Evolutionary conservation across 2,113 vertebrate genomes (phyloP), one percentile per base, ranked within the genome.

Genomic region (Anarhynchus alexandrinus): DNA sequence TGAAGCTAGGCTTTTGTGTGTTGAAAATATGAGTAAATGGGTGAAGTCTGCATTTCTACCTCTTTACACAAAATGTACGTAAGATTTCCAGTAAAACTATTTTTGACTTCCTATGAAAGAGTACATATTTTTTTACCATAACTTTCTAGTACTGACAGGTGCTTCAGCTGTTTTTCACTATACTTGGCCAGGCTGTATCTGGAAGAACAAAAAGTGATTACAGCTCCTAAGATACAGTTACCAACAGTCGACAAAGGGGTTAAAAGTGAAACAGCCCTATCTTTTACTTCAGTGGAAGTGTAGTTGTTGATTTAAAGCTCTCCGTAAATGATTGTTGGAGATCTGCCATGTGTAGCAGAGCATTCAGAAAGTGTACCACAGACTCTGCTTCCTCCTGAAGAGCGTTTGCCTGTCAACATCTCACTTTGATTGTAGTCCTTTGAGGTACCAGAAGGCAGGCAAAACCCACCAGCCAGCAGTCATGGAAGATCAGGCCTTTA

Each of bases 241-340:
- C 42, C 79, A 73, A 36, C 54, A 85, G 47, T 38, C 5, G 0
- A 70, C 38, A 72, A 97, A 98, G 70, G 97, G 92, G 98, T 98
- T 98, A 98, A 98, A 94, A 89, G 57, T 54, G 64, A 92, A 67
- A 65, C 70, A 73, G 70, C 93, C 94, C 95, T 97, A 94, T 95
- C 98, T 97, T 88, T 67, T 61, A 71, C 38, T 86, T 93, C 49
- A 42, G 14, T 95, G 94, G 72, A 95, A 97, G 86, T 80, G 83
- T 83, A 95, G 94, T 94, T 98, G 92, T 94, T 95, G 98, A 96
- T 95, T 97, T 97, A 97, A 96, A 95, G 91, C 64, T 92, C 96
- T 95, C 27, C 3, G 98, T 98, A 97, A 98, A 98, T 98, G 97
- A 98, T 98, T 98, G 97, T 82, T 97, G 95, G 97, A 98, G 89